phyloP scores from a whole-genome alignment of 1,140 invertebrate species.

The Centruroides vittatus region DNA sequence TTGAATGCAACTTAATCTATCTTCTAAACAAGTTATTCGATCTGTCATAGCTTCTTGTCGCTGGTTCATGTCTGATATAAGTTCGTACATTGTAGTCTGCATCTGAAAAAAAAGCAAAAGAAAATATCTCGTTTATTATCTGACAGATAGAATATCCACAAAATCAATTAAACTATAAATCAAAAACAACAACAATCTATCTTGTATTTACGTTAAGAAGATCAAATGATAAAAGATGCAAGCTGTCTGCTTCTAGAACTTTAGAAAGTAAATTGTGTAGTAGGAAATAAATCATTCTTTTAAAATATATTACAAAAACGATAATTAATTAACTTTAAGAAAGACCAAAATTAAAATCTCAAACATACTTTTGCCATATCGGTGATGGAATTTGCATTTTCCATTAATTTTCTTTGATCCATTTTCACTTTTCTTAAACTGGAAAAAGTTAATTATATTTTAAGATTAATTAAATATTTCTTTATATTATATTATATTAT shows the following conservation, averaged over 20 bases:
- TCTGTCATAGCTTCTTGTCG: constrained; percentile 81
- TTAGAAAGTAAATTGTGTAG: too few species aligned
- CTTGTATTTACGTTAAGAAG: too few species aligned
- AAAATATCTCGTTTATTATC: neutral
- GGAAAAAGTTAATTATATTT: constrained; percentile 26
- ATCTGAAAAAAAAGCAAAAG: constrained; percentile 49
- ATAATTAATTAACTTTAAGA: too few species aligned
- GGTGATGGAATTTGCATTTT: constrained; percentile 96
- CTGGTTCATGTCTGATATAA: constrained; percentile 87
- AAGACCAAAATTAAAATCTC: neutral
- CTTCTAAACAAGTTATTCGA: constrained; percentile 66
- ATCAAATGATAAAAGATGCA: too few species aligned
- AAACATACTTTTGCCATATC: constrained; percentile 95
- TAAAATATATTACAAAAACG: too few species aligned
- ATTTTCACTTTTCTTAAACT: constrained; percentile 98
- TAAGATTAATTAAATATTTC: neutral
- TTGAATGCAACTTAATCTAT: constrained; percentile 28
- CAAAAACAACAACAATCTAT: too few species aligned
- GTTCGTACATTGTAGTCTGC: constrained; percentile 91
- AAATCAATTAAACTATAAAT: too few species aligned
- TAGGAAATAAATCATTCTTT: too few species aligned
- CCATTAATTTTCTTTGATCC: constrained; percentile 98
- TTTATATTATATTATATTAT: too few species aligned
- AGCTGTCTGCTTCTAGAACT: too few species aligned
- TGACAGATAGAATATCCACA: too few species aligned